Conservation (phyloP, 2,797 vertebrate genomes). For the Poecile montanus region DNA sequence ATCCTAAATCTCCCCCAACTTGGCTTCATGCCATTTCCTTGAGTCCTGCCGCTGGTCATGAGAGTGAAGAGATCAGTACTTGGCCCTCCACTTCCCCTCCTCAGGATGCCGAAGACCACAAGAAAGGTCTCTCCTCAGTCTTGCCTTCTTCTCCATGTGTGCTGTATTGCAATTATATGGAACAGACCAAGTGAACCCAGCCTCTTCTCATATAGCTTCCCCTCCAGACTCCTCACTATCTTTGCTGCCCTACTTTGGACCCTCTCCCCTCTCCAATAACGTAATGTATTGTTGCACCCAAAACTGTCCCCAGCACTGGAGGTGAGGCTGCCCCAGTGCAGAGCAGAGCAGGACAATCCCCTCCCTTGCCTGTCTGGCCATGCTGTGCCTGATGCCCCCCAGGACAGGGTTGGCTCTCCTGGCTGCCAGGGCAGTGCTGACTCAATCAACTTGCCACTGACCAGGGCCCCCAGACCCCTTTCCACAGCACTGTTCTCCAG, state of each 20-base stretch:
- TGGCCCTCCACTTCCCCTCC: accelerated
- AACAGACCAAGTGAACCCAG: not conserved
- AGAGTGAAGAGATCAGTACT: accelerated
- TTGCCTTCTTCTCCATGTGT: not conserved
- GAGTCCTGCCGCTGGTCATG: not conserved
- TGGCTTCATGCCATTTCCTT: not conserved
- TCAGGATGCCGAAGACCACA: not conserved
- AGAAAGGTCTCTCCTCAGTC: no score
- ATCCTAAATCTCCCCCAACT: not conserved
- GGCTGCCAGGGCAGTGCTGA: not conserved
- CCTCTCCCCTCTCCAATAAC: not conserved
- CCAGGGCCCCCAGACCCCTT: not conserved
- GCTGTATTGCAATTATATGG: no score
- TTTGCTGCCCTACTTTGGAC: not conserved
- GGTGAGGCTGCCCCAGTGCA: accelerated
- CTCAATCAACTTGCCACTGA: accelerated
- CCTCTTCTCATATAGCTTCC: not conserved
- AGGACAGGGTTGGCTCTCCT: not conserved
- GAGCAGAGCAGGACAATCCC: not conserved
- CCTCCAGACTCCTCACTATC: not conserved
- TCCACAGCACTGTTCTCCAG: accelerated
- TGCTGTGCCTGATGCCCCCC: not conserved
- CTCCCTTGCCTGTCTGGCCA: accelerated
- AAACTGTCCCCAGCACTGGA: accelerated
- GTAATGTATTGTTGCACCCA: not conserved